Evolutionary conservation across 2,888 invertebrate genomes (phyloP).

Genomic region (Rhodophaea formosa): DNA sequence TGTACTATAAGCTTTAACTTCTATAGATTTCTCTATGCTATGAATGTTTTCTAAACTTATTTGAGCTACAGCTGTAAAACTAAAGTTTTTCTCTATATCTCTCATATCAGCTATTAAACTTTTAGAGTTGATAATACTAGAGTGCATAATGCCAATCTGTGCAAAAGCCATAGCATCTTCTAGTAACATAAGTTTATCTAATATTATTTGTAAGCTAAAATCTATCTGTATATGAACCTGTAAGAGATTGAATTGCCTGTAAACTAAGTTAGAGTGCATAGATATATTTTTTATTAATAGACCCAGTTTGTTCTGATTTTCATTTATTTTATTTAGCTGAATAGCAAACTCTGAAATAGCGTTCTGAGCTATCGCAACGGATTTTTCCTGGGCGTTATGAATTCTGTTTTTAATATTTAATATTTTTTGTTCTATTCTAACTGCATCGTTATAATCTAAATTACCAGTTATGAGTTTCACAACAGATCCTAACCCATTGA

Average conservation of each 20-base stretch:
- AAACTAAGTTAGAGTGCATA: neutral
- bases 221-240: slow-evolving; percentile 11
- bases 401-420: neutral
- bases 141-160: slow-evolving; percentile 22
- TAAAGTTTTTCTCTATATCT: slow-evolving; percentile 9
- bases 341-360: neutral
- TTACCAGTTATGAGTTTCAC: neutral
- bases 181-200: neutral
- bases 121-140: slow-evolving; percentile 17
- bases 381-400: no score
- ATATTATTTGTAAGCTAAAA: slow-evolving; percentile 9
- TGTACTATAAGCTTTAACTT: slow-evolving; percentile 18
- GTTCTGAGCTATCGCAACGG: neutral
- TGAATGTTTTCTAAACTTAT: neutral
- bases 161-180: neutral
- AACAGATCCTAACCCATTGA: neutral
- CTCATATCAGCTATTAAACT: neutral
- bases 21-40: slow-evolving; percentile 17
- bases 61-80: neutral
- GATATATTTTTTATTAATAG: neutral
- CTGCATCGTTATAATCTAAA: neutral
- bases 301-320: neutral
- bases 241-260: slow-evolving; percentile 1
- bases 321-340: neutral
- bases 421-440: neutral